phyloP scores from a whole-genome alignment of 2,797 vertebrate species.

The Falco concolor region DNA sequence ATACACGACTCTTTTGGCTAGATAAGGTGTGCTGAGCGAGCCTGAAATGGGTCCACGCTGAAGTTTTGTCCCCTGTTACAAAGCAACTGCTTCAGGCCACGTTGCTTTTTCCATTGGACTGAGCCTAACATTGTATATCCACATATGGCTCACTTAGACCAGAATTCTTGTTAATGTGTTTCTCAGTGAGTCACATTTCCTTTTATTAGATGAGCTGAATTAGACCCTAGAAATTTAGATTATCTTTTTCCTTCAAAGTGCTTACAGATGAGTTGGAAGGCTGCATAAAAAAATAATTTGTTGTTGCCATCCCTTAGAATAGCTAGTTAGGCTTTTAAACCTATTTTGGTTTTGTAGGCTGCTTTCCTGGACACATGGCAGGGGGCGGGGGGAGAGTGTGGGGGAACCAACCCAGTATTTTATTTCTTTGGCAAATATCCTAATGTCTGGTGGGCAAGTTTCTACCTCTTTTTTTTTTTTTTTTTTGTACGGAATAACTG shows the following conservation, averaged over 20 bases:
- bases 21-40: background rate
- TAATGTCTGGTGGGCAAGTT: background rate
- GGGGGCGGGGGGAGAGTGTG: too few relatives aligned
- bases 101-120: background rate
- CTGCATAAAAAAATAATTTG: background rate
- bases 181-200: background rate
- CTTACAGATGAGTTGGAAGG: background rate
- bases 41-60: background rate
- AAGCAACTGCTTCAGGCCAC: background rate
- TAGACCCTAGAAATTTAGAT: slow-evolving; percentile 12
- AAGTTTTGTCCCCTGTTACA: background rate
- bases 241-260: slow-evolving; percentile 9
- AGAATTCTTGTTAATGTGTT: background rate
- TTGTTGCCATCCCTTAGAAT: slow-evolving; percentile 38
- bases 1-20: background rate
- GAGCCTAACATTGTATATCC: background rate
- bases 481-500: background rate
- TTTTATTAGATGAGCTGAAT: slow-evolving; percentile 25
- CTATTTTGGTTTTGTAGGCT: background rate
- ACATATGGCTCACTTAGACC: background rate
- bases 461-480: background rate
- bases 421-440: slow-evolving; percentile 53
- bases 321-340: background rate
- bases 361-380: background rate
- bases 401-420: background rate